Evolutionary conservation across 1,140 invertebrate genomes (phyloP).

Genomic region (Zeugodacus cucurbitae): DNA sequence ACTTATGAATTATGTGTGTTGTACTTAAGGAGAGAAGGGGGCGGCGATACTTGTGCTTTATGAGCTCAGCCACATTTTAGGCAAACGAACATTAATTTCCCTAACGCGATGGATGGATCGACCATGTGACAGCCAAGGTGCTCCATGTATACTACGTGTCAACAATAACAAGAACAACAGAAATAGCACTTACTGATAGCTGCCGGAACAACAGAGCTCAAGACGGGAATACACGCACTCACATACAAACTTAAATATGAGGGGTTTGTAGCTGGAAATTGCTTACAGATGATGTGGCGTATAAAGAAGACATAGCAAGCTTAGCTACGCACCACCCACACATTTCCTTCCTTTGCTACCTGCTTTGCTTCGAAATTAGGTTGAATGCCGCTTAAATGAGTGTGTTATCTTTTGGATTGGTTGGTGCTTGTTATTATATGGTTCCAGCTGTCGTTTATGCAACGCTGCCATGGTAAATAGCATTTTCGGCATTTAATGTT

Average conservation of each 20-base stretch:
- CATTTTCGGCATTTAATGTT: background rate
- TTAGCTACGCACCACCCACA: background rate
- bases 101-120: conserved; percentile 38
- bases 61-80: background rate
- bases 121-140: background rate
- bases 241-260: no score
- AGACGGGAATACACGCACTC: no score
- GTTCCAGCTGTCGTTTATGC: background rate
- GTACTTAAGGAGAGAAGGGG: background rate
- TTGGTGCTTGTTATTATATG: background rate
- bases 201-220: background rate
- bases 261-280: background rate
- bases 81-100: conserved; percentile 40
- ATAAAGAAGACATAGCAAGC: background rate
- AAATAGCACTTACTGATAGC: background rate
- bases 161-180: background rate
- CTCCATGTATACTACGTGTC: background rate
- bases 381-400: background rate
- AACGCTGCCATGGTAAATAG: background rate
- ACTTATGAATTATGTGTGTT: conserved; percentile 1
- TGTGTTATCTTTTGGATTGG: background rate
- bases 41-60: background rate
- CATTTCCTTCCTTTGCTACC: background rate
- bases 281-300: background rate
- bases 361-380: background rate